phyloP scores from a whole-genome alignment of 2,113 vertebrate genomes.

The Abramis brama region DNA sequence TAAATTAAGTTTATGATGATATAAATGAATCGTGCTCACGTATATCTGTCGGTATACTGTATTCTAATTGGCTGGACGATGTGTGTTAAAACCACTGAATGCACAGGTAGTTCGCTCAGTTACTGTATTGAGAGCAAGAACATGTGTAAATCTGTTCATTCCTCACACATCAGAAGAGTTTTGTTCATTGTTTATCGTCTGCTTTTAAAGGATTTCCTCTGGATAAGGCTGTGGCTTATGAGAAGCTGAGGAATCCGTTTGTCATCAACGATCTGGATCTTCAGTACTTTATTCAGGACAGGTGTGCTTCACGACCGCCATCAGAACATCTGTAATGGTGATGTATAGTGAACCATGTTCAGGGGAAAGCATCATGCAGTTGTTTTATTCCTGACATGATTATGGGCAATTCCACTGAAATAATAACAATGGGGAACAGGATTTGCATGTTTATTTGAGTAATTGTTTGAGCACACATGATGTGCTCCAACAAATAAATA shows the following conservation, averaged over 20 bases:
- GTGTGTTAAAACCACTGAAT: not conserved
- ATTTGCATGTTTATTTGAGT: no score
- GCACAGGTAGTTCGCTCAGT: not conserved
- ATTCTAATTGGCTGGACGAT: not conserved
- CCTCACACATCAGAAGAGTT: not conserved
- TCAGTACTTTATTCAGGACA: conserved; percentile 91
- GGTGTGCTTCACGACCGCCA: conserved; percentile 70
- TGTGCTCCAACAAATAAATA: not conserved
- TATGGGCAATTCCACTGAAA: no score
- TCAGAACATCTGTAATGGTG: not conserved
- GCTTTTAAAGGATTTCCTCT: conserved; percentile 84
- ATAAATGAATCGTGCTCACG: not conserved
- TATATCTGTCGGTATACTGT: not conserved
- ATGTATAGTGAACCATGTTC: no score
- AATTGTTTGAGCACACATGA: not conserved
- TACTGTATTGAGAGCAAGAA: not conserved
- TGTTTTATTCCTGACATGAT: no score
- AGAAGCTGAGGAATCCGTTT: conserved; percentile 90
- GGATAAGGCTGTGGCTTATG: conserved; percentile 92
- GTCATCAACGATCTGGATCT: conserved; percentile 92
- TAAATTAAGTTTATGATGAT: not conserved
- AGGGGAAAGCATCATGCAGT: no score
- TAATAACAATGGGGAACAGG: no score
- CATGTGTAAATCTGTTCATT: not conserved
- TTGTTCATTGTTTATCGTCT: not conserved